These are phyloP conservation scores for Nycteola revayana DNA, from an alignment of 2,888 invertebrate species.

Conservation along the genomic window DNA sequence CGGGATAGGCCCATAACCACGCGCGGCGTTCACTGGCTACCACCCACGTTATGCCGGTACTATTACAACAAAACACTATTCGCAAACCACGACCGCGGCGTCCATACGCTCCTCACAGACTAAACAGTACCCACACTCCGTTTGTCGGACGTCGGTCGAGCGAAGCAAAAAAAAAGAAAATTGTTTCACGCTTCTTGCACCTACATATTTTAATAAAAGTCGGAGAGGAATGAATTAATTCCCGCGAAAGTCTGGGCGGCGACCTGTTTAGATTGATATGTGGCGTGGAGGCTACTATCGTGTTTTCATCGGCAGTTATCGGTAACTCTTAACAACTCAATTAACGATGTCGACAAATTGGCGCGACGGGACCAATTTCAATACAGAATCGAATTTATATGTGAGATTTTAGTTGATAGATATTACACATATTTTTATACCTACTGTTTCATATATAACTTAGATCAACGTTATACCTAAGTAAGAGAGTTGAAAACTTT, in stretches of 20 bases:
- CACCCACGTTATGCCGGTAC: conserved; percentile 27
- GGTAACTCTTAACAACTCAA: conserved; percentile 53
- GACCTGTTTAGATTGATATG: conserved; percentile 52
- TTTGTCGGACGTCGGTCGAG: conserved; percentile 41
- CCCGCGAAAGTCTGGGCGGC: conserved; percentile 72
- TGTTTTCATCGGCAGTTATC: conserved; percentile 66
- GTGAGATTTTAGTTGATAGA: too few species aligned
- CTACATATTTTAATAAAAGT: conserved; percentile 72
- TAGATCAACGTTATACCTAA: too few species aligned
- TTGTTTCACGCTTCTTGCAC: conserved; percentile 77
- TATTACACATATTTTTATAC: too few species aligned
- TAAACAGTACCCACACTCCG: conserved; percentile 35
- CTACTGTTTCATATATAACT: too few species aligned
- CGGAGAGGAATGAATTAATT: conserved; percentile 70
- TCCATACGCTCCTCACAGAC: conserved; percentile 59
- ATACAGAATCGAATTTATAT: too few species aligned
- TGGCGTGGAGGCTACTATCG: conserved; percentile 55
- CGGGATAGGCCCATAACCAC: conserved; percentile 52
- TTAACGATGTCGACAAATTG: conserved; percentile 45
- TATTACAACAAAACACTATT: conserved; percentile 21
- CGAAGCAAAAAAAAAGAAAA: conserved; percentile 75
- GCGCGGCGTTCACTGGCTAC: conserved; percentile 23
- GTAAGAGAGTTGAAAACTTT: too few species aligned
- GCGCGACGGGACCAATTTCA: conserved; percentile 32
- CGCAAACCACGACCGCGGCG: conserved; percentile 51